Evolutionary conservation across 2,888 invertebrate genomes (phyloP).

Genomic region (Physocephala rufipes): DNA sequence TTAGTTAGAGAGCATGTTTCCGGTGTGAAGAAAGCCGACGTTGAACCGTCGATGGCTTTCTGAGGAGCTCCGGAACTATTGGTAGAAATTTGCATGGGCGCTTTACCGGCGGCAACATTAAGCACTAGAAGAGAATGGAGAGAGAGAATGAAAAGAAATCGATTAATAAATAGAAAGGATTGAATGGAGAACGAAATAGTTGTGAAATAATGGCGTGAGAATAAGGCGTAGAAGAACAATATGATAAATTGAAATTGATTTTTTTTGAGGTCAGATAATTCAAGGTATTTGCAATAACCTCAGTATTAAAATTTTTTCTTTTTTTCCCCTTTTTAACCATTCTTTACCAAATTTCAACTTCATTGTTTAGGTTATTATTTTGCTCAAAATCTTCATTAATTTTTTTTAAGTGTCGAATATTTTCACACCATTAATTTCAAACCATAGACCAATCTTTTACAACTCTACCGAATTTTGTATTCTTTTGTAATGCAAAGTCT

Average conservation of each 20-base stretch:
- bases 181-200: not conserved
- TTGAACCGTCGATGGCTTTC: conserved; percentile 90
- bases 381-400: not conserved
- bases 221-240: too few relatives aligned
- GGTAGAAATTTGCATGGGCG: conserved; percentile 92
- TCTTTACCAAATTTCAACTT: too few relatives aligned
- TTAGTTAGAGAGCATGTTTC: conserved; percentile 90
- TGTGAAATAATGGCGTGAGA: not conserved
- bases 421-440: too few relatives aligned
- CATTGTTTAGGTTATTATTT: too few relatives aligned
- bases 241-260: too few relatives aligned
- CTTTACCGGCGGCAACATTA: conserved; percentile 93
- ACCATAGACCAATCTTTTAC: too few relatives aligned
- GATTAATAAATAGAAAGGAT: not conserved
- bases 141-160: not conserved
- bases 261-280: too few relatives aligned
- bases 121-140: conserved; percentile 73
- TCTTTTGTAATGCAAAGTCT: too few relatives aligned
- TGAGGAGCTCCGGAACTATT: conserved; percentile 86
- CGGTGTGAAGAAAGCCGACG: conserved; percentile 80
- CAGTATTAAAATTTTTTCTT: not conserved
- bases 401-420: not conserved
- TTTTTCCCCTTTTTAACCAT: too few relatives aligned
- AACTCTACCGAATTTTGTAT: too few relatives aligned
- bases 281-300: not conserved